A percentile compares a stretch with the other conserved stretches of the same genome.
Conservation (phyloP, 1,140 invertebrate species). For the Ips nitidus region DNA sequence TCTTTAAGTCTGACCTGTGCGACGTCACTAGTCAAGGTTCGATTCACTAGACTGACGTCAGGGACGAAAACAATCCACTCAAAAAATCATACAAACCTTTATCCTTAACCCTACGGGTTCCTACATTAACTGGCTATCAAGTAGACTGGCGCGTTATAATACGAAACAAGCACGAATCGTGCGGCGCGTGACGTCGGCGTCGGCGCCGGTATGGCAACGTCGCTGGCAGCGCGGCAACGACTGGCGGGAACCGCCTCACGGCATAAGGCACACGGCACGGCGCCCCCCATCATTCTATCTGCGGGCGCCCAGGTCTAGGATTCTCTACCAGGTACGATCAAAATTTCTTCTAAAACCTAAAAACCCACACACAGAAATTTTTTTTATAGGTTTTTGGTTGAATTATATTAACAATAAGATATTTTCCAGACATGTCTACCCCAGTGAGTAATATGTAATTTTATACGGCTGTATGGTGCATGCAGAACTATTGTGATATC, state of each 20-base stretch:
- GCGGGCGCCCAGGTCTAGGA: conserved; percentile 15
- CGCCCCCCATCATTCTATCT: conserved; percentile 13
- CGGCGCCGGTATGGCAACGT: conserved; percentile 34
- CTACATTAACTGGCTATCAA: conserved; percentile 24
- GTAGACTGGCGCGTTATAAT: conserved; percentile 17
- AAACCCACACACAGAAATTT: no score
- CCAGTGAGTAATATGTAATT: no score
- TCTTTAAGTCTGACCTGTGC: no score
- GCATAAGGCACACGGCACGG: conserved; percentile 26
- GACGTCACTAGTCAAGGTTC: no score
- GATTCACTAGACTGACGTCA: no score
- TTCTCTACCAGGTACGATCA: conserved; percentile 17
- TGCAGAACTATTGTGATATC: no score
- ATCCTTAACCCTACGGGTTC: conserved; percentile 9
- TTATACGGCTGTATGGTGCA: no score
- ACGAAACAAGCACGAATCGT: conserved; percentile 8
- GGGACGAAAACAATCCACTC: background rate
- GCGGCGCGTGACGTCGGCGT: conserved; percentile 21
- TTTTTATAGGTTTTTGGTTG: no score
- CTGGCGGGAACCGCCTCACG: conserved; percentile 19
- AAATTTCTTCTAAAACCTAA: background rate
- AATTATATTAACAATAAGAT: no score
- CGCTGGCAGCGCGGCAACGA: conserved; percentile 35
- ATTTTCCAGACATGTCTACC: no score
- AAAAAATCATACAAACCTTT: conserved; percentile 26